Base-by-base conservation (phyloP, 2,797 vertebrate species). In the Melanotaenia parkinsoni region DNA sequence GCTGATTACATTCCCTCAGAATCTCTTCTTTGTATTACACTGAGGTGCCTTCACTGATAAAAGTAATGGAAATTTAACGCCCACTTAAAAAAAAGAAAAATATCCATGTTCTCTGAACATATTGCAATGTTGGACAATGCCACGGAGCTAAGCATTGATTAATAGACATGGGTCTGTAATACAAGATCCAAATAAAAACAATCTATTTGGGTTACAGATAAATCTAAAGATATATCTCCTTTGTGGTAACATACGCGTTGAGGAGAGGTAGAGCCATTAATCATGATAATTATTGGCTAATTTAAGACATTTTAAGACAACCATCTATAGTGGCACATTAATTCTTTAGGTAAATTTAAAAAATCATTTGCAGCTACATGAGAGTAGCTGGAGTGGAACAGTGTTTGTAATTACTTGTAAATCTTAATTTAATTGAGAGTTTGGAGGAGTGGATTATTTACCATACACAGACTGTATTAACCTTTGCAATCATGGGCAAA, bases 1-100 rank as follows among this genome's bases (percentile, higher is more conserved):
- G 72, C 67, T 47, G 71, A 88, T 89, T 91, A 86, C 81, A 71
- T 73, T 84, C 71, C 53, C 74, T 60, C 82, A 61, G 66, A 84
- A 81, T 83, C 81, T 86, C 72, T 80, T 72, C 57, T 84, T 83
- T 68, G 66, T 70, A 68, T 80, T 72, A 71, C 74, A 68, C 24
- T 38, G 60, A 77, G 43, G 62, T 51, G 53, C 47, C 7, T 1
- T 22, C 33, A 11, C 85, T 84, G 83, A 88, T 78, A 84, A 76
- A 91, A 90, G 75, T 75, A 74, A 72, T 73, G 73, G 74, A 40
- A 83, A 76, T 73, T 58, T 60, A 28, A 59, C 64, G 50, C 30
- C 54, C 1, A 4, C 24, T 28, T 63, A 58, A n/a, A 20, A 51
- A 51, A 61, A 47, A 54, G 45, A 37, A 57, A 71, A 30, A 22